Evolutionary conservation across 2,797 vertebrate species (phyloP), one percentile per base, ranked within the genome.

Genomic region (Lindbergichthys nudifrons): DNA sequence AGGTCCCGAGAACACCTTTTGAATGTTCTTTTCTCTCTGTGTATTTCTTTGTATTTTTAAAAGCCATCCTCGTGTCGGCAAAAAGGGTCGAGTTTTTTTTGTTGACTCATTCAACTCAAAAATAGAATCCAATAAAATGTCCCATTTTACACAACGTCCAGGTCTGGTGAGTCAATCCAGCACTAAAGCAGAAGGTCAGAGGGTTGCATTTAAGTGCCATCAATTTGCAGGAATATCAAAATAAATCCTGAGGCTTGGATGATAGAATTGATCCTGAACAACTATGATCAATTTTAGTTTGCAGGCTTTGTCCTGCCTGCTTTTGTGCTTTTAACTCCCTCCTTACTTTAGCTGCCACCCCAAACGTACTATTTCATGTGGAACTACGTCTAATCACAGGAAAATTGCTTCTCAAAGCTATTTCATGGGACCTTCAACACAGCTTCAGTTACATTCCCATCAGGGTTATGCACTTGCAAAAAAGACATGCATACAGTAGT

Each of bases 351-450:
- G 77, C 43, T 46, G 21, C 52, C 32, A 58, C n/a, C 23, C 8
- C n/a, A 12, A 59, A 45, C 41, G 52, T 59, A 42, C 23, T 19
- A 57, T 78, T 58, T 69, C 69, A 74, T 53, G 58, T 68, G 67
- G 50, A 66, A 66, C 56, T n/a, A 23, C 39, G 60, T 69, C 53
- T 59, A 77, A 82, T 71, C 42, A 30, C 45, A 70, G 36, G 64
- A 42, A 77, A 80, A 79, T 80, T 36, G 58, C 57, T 39, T 75
- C 54, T 80, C 26, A 70, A 73, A 77, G 36, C 64, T 52, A 81
- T 81, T 84, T 75, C 60, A 42, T 48, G 51, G 30, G 32, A 59
- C 30, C 59, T 32, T 61, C 61, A 67, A 71, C 11, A 23, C 36
- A 39, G 58, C 23, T 66, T 70, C 10, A 0, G 46, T 60, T 64